Evolutionary conservation across 2,888 invertebrate genomes (phyloP), one percentile per base, ranked within the genome.

Genomic region (Pocota personata): DNA sequence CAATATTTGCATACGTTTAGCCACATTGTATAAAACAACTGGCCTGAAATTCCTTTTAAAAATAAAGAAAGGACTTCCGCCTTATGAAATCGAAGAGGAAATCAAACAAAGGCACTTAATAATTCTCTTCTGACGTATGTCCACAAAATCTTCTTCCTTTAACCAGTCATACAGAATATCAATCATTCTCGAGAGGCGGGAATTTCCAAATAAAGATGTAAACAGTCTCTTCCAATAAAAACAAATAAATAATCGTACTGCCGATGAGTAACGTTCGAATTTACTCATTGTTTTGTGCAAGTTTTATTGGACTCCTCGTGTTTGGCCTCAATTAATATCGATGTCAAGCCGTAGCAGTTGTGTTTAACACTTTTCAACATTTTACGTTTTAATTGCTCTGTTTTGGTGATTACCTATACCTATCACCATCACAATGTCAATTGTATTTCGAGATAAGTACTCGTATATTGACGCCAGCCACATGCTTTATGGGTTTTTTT

Each of bases 261-360:
- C n/a, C 19, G 35, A 71, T 84, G 83, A 79, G 32, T 79, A 84
- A 79, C 35, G n/a, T n/a, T 1, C 14, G 12, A 8, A 16, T 55
- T 35, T n/a, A 37, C 10, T 52, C 58, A 43, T 55, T 64, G 27
- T 58, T 43, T 60, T 19, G 14, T 35, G 40, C 35, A 24, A 27
- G 30, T 14, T 40, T 21, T 60, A 32, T 55, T 37, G 50, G 35
- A 21, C 19, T 30, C 12, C 40, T 58, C 73, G 21, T 66, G 66
- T 60, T 62, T 80, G 75, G 8, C 80, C 80, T 76, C 30, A 76
- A 82, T 82, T 64, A 43, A 43, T 58, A 76, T 72, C 76, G 64
- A 76, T 55, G 76, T 80, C 84, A 73, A 79, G 32, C 14, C 32
- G 62, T 32, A 37, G 14, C 52, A 32, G 35, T 55, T 57, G 60